phyloP scores from a whole-genome alignment of 2,113 vertebrate species.

The Dendropsophus ebraccatus region DNA sequence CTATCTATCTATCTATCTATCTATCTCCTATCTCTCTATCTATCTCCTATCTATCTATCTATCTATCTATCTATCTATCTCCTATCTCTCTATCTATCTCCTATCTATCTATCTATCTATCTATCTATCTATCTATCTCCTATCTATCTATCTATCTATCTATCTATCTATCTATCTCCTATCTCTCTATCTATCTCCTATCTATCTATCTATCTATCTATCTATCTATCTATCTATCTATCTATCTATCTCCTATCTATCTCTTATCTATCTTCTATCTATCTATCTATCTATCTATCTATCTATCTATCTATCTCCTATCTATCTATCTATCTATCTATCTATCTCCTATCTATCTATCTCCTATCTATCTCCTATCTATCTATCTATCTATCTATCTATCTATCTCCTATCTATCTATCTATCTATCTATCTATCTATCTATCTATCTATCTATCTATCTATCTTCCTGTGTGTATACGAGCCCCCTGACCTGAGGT shows the following conservation, averaged over 20 bases:
- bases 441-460: neutral
- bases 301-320: too few species aligned
- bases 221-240: too few species aligned
- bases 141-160: neutral
- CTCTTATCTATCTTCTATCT: too few species aligned
- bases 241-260: too few species aligned
- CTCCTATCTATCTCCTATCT: too few species aligned
- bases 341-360: too few species aligned
- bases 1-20: too few species aligned
- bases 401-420: neutral
- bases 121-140: neutral
- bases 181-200: too few species aligned
- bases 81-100: neutral
- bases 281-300: too few species aligned
- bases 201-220: too few species aligned
- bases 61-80: neutral
- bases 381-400: neutral
- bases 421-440: conserved; percentile 4
- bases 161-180: neutral
- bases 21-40: neutral
- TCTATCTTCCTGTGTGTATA: neutral
- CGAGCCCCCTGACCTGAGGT: too few species aligned
- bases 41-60: neutral
- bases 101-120: neutral
- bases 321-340: too few species aligned